These are phyloP conservation scores for Cromileptes altivelis DNA, from an alignment of 2,113 vertebrate species.

Conservation along the genomic window DNA sequence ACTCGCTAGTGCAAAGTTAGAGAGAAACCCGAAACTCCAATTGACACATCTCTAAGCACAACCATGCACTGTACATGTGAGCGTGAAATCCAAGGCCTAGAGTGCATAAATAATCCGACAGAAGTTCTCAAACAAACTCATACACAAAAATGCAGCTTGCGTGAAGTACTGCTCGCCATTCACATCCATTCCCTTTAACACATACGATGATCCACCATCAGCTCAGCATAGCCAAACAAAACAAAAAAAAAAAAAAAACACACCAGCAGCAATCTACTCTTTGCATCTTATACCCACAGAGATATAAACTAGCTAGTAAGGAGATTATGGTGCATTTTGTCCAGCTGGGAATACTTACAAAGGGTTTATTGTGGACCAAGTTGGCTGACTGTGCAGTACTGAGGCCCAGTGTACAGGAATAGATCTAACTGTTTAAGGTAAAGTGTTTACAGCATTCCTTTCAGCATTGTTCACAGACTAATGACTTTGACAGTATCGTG, in stretches of 20 bases:
- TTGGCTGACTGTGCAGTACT: constrained; percentile 20
- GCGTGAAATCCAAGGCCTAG: constrained; percentile 1
- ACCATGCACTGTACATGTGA: constrained; percentile 11
- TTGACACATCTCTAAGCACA: constrained; percentile 29
- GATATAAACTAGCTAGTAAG: constrained; percentile 14
- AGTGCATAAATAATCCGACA: constrained; percentile 7
- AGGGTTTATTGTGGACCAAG: constrained; percentile 32
- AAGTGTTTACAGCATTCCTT: constrained; percentile 22
- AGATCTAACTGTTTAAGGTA: constrained; percentile 6
- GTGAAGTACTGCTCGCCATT: neutral
- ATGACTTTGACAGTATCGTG: neutral
- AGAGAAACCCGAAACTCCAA: constrained; percentile 58
- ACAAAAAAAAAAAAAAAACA: neutral
- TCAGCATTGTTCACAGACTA: neutral
- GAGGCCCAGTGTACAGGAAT: constrained; percentile 9
- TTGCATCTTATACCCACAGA: constrained; percentile 10
- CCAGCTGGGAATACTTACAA: constrained; percentile 40
- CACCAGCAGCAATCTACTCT: neutral
- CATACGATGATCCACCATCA: constrained; percentile 9
- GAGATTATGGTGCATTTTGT: constrained; percentile 36
- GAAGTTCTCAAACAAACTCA: constrained; percentile 29
- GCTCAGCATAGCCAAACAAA: neutral
- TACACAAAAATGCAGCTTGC: constrained; percentile 5
- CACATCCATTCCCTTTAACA: neutral
- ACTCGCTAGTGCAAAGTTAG: constrained; percentile 49